Evolutionary conservation across 2,113 vertebrate genomes (phyloP), one percentile per base, ranked within the genome.

Genomic region (Psammodynastes pulverulentus): DNA sequence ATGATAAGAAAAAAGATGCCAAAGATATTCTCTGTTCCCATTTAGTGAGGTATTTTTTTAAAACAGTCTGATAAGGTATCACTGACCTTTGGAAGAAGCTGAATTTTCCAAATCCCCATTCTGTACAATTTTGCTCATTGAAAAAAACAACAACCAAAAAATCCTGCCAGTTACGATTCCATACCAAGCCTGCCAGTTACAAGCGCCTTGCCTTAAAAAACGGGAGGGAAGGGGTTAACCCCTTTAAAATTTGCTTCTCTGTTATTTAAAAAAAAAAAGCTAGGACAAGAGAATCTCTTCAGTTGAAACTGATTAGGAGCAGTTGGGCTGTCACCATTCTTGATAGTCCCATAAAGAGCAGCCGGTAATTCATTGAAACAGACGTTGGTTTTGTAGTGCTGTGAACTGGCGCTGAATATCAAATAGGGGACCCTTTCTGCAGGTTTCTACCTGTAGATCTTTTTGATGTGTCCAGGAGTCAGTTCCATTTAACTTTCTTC

Each of bases 181-280:
- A 9, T 48, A 23, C 48, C 13, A 45, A 51, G 15, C 1, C 17
- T 46, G 13, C 12, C 67, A 29, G 58, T 93, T 34, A 43, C 4
- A 9, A 9, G 48, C 26, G 1, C 13, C 0, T 0, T 3, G 0
- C 8, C 43, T 13, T n/a, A 26, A 88, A 51, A 51, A 39, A 2
- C 0, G 54, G 26, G 49, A 6, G 1, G 3, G 56, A 19, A 0
- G 87, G 72, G 24, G 45, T 85, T 51, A 92, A 17, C 26, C 3
- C 67, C 6, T 1, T 1, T 0, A 21, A 39, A 39, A 34, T 53
- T 2, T 2, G 0, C 13, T 24, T 0, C 21, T 90, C 21, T 90
- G 51, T 43, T 58, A 12, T 46, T 53, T 2, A 5, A 52, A 6
- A 53, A 8, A 56, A 8, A 56, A 8, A 49, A 19, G 0, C n/a